phyloP scores from a whole-genome alignment of 2,113 vertebrate genomes.

The Clarias gariepinus region DNA sequence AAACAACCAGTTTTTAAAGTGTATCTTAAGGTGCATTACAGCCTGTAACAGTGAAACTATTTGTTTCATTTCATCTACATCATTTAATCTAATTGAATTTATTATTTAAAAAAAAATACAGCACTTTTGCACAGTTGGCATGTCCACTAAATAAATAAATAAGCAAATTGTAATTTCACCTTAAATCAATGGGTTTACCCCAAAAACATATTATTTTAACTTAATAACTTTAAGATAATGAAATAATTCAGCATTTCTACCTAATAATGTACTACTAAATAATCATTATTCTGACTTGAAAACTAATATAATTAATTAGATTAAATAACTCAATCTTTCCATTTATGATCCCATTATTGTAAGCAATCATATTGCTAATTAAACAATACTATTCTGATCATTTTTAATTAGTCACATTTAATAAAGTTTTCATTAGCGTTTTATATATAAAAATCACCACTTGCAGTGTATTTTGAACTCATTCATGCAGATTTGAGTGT shows the following conservation, averaged over 20 bases:
- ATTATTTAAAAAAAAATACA: no score
- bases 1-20: no score
- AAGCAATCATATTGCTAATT: neutral
- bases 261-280: neutral
- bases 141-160: no score
- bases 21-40: no score
- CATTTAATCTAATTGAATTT: no score
- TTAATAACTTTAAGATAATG: neutral
- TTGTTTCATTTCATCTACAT: no score
- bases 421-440: neutral
- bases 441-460: neutral
- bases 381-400: neutral
- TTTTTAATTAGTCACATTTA: neutral
- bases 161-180: no score
- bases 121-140: no score
- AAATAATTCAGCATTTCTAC: neutral
- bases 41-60: no score
- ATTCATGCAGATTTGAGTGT: constrained; percentile 4
- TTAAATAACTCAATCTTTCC: neutral
- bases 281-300: neutral
- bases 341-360: no score
- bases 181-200: no score
- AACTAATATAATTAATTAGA: neutral
- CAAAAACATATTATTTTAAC: no score
- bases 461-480: neutral